These are phyloP conservation scores for Eudemis profundana DNA, from an alignment of 2,888 invertebrate genomes.

Conservation along the genomic window DNA sequence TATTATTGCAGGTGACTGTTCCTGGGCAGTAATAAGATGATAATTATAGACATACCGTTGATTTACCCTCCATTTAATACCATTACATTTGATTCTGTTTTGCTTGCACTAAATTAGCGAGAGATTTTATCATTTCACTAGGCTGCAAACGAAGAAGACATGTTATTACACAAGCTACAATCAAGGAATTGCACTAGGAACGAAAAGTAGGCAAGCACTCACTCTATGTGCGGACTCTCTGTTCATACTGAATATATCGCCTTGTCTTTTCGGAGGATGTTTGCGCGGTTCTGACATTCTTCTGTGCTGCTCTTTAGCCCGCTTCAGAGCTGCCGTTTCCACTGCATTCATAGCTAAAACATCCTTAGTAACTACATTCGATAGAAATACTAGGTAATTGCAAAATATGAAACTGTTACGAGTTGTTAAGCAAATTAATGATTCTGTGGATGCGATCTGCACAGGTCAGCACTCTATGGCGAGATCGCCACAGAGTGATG, in stretches of 20 bases:
- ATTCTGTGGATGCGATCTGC: too few relatives aligned
- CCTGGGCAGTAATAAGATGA: too few relatives aligned
- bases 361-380: neutral
- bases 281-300: constrained; percentile 61
- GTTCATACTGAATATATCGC: constrained; percentile 62
- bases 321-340: constrained; percentile 86
- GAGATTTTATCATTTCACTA: constrained; percentile 80
- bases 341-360: constrained; percentile 81
- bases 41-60: constrained; percentile 58
- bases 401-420: too few relatives aligned
- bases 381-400: neutral
- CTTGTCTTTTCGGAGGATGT: constrained; percentile 63
- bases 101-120: constrained; percentile 70
- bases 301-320: constrained; percentile 84
- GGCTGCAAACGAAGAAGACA: constrained; percentile 59
- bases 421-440: too few relatives aligned
- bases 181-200: neutral
- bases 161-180: neutral
- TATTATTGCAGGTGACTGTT: too few relatives aligned
- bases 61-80: constrained; percentile 74
- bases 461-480: too few relatives aligned
- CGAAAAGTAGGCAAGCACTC: constrained; percentile 43
- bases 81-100: constrained; percentile 56
- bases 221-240: constrained; percentile 65
- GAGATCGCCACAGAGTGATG: too few relatives aligned